Percentiles rank a stretch among this genome's conserved stretches.
Evolutionary conservation across 2,113 vertebrate genomes (phyloP).

Genomic region (Dinomys branickii): DNA sequence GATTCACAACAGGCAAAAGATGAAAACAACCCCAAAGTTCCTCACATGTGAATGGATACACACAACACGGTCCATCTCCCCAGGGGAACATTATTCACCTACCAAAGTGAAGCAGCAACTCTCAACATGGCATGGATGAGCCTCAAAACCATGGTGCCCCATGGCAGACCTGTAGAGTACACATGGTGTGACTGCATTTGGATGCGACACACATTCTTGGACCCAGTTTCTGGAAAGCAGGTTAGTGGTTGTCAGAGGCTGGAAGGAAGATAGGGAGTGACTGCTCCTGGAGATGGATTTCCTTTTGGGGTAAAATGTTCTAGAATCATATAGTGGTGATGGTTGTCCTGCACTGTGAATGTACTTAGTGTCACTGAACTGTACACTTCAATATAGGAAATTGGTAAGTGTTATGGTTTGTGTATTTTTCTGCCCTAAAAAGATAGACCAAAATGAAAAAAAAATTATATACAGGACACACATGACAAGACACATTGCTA

Average conservation of each 20-base stretch:
- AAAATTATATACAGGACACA: not conserved
- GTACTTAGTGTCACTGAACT: accelerated
- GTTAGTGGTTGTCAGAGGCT: accelerated
- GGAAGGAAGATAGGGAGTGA: too few relatives aligned
- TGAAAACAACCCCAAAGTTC: accelerated
- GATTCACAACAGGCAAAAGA: not conserved
- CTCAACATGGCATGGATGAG: accelerated
- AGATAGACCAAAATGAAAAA: accelerated
- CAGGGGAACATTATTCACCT: accelerated
- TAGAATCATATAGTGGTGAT: accelerated
- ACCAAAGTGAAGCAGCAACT: accelerated
- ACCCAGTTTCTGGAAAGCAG: not conserved
- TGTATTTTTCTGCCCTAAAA: not conserved
- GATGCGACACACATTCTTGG: not conserved
- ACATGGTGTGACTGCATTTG: accelerated
- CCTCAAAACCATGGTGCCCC: not conserved
- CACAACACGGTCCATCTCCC: accelerated
- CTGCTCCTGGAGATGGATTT: accelerated
- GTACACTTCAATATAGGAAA: not conserved
- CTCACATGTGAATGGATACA: accelerated
- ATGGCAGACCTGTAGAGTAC: not conserved
- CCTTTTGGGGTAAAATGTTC: not conserved
- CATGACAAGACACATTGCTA: not conserved
- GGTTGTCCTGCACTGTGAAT: accelerated
- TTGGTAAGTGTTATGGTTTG: not conserved